These are phyloP conservation scores for Stramonita haemastoma DNA, from an alignment of 2,888 invertebrate species.

Conservation along the genomic window DNA sequence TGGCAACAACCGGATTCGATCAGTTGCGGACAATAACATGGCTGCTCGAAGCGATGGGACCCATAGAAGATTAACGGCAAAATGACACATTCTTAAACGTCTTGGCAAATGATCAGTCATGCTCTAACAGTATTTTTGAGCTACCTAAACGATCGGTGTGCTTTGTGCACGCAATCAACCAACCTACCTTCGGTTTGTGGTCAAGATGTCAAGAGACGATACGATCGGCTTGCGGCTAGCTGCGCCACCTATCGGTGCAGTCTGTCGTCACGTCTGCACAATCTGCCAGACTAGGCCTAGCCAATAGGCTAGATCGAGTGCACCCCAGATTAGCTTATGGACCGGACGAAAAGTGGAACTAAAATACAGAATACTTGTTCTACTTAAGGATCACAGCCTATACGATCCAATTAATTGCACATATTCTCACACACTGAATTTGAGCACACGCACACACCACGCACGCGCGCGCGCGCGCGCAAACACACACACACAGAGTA, in stretches of 20 bases:
- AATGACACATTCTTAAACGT: not conserved
- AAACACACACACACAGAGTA: no score
- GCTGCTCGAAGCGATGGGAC: not conserved
- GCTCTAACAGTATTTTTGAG: not conserved
- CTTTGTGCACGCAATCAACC: not conserved
- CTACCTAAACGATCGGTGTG: not conserved
- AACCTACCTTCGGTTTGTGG: slow-evolving; percentile 27
- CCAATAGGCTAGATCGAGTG: no score
- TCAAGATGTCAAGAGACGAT: slow-evolving; percentile 17
- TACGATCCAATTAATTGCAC: no score
- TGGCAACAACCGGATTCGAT: not conserved
- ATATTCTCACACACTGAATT: no score
- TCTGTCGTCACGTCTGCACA: slow-evolving; percentile 22
- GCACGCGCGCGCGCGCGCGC: no score
- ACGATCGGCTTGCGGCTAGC: not conserved
- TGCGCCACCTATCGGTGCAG: slow-evolving; percentile 33
- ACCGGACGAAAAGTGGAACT: no score
- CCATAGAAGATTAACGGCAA: not conserved
- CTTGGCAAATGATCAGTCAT: not conserved
- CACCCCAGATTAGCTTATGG: no score
- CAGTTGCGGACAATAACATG: not conserved
- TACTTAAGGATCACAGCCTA: no score
- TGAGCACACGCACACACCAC: no score
- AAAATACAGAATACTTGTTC: no score
- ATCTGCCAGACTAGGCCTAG: not conserved